Percentiles rank a stretch among this genome's conserved stretches.
Evolutionary conservation across 1,140 invertebrate genomes (phyloP).

Genomic region (Homalodisca vitripennis): DNA sequence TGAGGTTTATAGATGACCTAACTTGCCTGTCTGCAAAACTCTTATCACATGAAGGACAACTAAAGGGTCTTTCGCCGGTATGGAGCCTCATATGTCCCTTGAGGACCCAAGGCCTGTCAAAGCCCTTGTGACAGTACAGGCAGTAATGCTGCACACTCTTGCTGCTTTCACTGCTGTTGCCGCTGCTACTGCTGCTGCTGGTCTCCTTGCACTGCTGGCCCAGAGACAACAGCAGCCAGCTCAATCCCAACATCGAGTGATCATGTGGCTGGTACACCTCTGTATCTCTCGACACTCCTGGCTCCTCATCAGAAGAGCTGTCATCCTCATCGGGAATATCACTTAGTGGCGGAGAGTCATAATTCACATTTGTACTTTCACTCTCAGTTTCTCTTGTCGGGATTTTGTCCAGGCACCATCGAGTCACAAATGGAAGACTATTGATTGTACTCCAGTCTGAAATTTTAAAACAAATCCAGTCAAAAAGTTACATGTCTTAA

Average conservation of each 20-base stretch:
- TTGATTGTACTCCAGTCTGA: slow-evolving; percentile 15
- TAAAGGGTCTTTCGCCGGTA: slow-evolving; percentile 67
- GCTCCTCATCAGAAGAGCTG: background rate
- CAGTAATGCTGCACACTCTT: slow-evolving; percentile 45
- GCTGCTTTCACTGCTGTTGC: slow-evolving; percentile 1
- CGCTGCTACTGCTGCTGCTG: slow-evolving; percentile 5
- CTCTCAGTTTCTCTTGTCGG: background rate
- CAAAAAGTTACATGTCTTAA: too few relatives aligned
- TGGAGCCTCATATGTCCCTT: slow-evolving; percentile 65
- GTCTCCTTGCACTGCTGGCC: too few relatives aligned
- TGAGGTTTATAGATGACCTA: too few relatives aligned
- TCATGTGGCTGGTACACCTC: too few relatives aligned
- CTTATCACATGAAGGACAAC: slow-evolving; percentile 64
- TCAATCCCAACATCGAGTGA: too few relatives aligned
- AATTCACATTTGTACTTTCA: background rate
- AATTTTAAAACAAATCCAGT: too few relatives aligned
- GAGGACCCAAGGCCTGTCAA: slow-evolving; percentile 66
- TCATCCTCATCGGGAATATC: background rate
- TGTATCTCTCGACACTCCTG: background rate
- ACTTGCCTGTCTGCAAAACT: slow-evolving; percentile 72
- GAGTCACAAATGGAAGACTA: background rate
- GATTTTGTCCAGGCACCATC: background rate
- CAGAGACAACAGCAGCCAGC: too few relatives aligned
- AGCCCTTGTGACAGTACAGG: slow-evolving; percentile 54
- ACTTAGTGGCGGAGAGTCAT: slow-evolving; percentile 7